These are phyloP conservation scores for Lasiurus borealis DNA, from an alignment of 2,113 vertebrate species.

Conservation along the genomic window DNA sequence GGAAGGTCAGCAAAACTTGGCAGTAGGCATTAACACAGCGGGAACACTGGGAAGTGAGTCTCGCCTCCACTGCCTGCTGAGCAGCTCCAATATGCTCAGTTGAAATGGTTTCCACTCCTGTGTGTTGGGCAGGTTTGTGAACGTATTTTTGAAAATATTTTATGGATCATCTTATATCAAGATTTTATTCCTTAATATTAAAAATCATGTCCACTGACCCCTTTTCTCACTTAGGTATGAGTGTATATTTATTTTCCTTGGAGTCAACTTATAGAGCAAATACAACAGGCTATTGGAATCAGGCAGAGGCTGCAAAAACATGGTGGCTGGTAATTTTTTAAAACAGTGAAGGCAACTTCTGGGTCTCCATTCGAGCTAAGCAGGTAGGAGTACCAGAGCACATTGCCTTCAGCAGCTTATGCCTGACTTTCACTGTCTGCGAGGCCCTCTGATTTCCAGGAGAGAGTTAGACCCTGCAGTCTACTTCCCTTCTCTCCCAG, in stretches of 20 bases:
- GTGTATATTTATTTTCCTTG: background rate
- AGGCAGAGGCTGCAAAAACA: background rate
- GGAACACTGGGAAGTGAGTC: background rate
- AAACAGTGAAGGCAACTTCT: background rate
- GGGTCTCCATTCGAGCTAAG: background rate
- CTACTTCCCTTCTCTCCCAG: background rate
- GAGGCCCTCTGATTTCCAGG: background rate
- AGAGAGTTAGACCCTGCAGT: background rate
- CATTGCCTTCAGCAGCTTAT: background rate
- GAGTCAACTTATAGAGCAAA: background rate
- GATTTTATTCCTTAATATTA: background rate
- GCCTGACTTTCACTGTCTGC: background rate
- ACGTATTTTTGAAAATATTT: background rate
- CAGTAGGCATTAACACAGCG: accelerated
- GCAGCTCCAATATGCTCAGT: accelerated
- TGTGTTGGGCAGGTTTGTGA: background rate
- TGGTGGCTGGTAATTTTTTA: background rate
- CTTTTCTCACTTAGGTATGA: background rate
- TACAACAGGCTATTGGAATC: background rate
- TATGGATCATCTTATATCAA: background rate
- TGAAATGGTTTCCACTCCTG: background rate
- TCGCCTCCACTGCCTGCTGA: accelerated
- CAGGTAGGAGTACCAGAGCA: background rate
- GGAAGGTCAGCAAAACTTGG: background rate
- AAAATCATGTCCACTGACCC: background rate